A percentile compares a stretch with the other conserved stretches of the same genome.
Evolutionary conservation across 2,888 invertebrate genomes (phyloP).

Genomic region (Cotesia congregata): DNA sequence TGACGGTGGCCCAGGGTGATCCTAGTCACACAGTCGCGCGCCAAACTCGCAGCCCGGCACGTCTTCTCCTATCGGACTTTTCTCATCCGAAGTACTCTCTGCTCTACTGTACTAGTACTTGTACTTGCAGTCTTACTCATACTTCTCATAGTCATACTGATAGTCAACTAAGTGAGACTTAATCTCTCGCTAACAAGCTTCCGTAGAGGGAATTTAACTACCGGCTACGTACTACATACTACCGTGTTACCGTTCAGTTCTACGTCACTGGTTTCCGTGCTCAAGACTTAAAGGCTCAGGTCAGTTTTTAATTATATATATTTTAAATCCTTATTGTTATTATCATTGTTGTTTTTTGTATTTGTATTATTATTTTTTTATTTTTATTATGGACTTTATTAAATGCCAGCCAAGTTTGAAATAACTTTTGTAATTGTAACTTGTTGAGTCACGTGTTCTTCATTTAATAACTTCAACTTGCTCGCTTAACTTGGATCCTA

Average conservation of each 20-base stretch:
- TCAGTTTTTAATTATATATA: constrained; percentile 26
- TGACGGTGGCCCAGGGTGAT: constrained; percentile 66
- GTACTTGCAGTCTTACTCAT: no score
- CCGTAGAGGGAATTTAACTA: neutral
- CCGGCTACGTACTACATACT: neutral
- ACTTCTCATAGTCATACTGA: no score
- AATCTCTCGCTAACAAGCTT: neutral
- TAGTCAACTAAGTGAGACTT: constrained; percentile 9
- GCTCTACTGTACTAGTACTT: no score
- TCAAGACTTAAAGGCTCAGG: constrained; percentile 28
- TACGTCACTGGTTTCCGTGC: constrained; percentile 1
- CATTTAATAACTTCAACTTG: neutral
- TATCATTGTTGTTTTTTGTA: neutral
- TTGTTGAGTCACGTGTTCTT: constrained; percentile 21
- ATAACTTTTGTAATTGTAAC: neutral
- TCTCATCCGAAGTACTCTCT: neutral
- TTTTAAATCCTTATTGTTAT: neutral
- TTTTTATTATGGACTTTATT: neutral
- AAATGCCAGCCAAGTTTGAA: neutral
- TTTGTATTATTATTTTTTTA: constrained; percentile 11
- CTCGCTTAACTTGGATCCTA: constrained; percentile 9
- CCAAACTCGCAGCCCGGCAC: constrained; percentile 64
- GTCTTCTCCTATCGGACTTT: constrained; percentile 45
- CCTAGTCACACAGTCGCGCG: constrained; percentile 69
- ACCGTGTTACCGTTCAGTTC: neutral